Conservation (phyloP, 2,888 invertebrate genomes). For the Meteorus cinctellus region DNA sequence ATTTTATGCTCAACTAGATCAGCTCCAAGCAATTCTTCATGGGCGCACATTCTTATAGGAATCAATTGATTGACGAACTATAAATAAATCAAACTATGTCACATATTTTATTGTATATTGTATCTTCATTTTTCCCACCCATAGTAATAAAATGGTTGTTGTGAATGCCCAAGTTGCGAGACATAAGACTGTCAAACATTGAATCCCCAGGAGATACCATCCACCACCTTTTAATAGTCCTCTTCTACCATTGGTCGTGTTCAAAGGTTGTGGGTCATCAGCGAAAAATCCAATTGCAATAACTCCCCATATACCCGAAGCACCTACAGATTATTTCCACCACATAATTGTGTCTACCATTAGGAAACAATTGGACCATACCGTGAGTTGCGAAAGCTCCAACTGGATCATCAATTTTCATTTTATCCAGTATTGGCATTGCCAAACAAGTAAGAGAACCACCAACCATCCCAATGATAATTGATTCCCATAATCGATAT, state of each 20-base stretch:
- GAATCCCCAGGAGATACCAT: constrained; percentile 90
- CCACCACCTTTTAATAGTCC: constrained; percentile 90
- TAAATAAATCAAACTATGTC: constrained; percentile 34
- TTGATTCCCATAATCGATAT: constrained; percentile 89
- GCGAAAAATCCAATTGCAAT: constrained; percentile 92
- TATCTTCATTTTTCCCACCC: constrained; percentile 73
- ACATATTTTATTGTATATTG: not conserved
- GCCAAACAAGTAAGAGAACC: constrained; percentile 81
- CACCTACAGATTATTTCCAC: constrained; percentile 58
- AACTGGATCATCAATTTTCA: constrained; percentile 92
- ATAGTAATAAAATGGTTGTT: constrained; percentile 83
- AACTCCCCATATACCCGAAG: constrained; percentile 80
- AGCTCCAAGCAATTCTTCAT: constrained; percentile 91
- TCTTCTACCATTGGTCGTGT: constrained; percentile 84
- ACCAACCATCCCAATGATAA: constrained; percentile 88
- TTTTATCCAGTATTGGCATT: constrained; percentile 84
- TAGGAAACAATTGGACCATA: constrained; percentile 49
- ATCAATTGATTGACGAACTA: constrained; percentile 82
- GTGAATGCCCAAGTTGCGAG: constrained; percentile 84
- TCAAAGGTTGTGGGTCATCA: constrained; percentile 86
- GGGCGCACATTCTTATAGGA: constrained; percentile 89
- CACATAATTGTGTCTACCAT: not conserved
- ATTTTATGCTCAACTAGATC: constrained; percentile 92
- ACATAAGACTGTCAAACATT: constrained; percentile 82
- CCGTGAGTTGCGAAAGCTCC: constrained; percentile 94